phyloP scores from a whole-genome alignment of 2,888 invertebrate genomes.

The Cephus runcator region DNA sequence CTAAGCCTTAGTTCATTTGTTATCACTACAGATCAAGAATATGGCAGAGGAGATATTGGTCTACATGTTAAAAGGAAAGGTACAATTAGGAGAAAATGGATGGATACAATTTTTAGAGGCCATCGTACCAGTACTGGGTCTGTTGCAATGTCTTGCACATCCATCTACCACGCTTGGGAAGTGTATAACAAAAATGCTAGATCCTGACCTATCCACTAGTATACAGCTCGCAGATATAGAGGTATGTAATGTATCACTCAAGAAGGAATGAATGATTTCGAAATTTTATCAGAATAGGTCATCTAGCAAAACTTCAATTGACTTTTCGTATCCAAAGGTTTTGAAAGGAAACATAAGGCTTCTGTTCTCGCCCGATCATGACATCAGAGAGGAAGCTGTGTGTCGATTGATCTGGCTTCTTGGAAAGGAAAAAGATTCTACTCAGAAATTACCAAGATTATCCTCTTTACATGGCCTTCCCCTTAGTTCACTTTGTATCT shows the following conservation, averaged over 20 bases:
- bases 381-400: conserved; percentile 67
- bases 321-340: conserved; percentile 49
- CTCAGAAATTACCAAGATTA: conserved; percentile 65
- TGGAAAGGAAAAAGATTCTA: conserved; percentile 64
- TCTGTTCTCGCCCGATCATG: conserved; percentile 63
- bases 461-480: conserved; percentile 66
- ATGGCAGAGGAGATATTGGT: conserved; percentile 73
- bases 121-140: conserved; percentile 71
- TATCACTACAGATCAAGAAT: conserved; percentile 67
- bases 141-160: conserved; percentile 71
- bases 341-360: conserved; percentile 68
- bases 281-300: not conserved
- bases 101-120: conserved; percentile 74
- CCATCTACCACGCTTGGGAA: conserved; percentile 69
- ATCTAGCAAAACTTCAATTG: not conserved
- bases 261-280: not conserved
- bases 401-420: conserved; percentile 68
- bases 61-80: conserved; percentile 73
- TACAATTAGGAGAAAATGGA: conserved; percentile 71
- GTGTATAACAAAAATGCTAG: conserved; percentile 73
- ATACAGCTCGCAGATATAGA: conserved; percentile 71
- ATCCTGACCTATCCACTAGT: conserved; percentile 72
- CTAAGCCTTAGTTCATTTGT: not conserved
- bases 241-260: conserved; percentile 43
- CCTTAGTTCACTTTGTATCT: conserved; percentile 64